Percentiles rank a stretch among this genome's conserved stretches.
These are phyloP conservation scores for Peromyscus eremicus DNA, from an alignment of 2,797 vertebrate species.

Conservation along the genomic window DNA sequence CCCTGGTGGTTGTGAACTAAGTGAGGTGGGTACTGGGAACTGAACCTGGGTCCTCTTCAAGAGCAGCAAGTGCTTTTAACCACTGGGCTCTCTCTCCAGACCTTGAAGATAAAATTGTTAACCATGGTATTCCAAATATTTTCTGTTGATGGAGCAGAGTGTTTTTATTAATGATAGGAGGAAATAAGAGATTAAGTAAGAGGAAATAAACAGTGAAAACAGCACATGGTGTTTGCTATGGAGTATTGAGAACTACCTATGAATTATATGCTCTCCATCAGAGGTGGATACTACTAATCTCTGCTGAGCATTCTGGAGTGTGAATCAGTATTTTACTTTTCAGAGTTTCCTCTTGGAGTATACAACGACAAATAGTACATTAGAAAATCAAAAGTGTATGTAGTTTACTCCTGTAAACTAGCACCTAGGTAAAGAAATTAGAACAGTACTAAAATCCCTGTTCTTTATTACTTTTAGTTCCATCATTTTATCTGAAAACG, in stretches of 20 bases:
- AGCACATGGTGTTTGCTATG: not conserved
- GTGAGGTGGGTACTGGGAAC: not conserved
- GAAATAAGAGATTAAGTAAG: constrained; percentile 21
- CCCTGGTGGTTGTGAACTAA: not conserved
- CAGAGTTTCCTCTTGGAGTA: not conserved
- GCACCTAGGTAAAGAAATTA: constrained; percentile 50
- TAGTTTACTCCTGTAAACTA: constrained; percentile 27
- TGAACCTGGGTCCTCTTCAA: not conserved
- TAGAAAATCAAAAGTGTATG: constrained; percentile 19
- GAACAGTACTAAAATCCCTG: constrained; percentile 25
- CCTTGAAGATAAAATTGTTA: constrained; percentile 41
- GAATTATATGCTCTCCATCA: not conserved
- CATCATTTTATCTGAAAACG: constrained; percentile 64
- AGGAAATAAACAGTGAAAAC: constrained; percentile 33
- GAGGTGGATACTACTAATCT: not conserved
- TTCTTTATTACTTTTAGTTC: not conserved
- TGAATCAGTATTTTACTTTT: constrained; percentile 1
- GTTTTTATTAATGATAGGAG: constrained; percentile 65
- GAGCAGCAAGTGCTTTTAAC: not conserved
- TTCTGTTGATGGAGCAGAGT: constrained; percentile 51
- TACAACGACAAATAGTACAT: not conserved
- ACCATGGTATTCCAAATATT: not conserved
- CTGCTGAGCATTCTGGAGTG: constrained; percentile 47
- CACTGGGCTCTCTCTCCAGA: not conserved
- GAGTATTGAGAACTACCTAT: constrained; percentile 1